Evolutionary conservation across 2,113 vertebrate species (phyloP), one percentile per base, ranked within the genome.

Genomic region (Phalacrocorax brasilianus): DNA sequence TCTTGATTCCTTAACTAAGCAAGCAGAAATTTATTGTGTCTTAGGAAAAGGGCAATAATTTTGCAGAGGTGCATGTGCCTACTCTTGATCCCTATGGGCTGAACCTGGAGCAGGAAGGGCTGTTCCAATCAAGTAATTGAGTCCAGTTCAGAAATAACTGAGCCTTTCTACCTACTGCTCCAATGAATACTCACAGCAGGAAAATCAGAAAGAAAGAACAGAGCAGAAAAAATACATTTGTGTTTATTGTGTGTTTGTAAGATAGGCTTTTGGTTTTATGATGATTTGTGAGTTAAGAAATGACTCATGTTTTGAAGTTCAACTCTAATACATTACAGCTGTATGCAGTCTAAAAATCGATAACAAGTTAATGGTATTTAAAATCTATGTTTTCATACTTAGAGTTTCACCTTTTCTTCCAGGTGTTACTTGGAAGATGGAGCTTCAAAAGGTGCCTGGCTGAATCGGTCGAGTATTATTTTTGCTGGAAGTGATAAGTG

Each of bases 391-490:
- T 96, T 75, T 45, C 53, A 3, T 58, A 30, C 77, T 91, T 18
- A 97, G 1, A 5, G 22, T 44, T 16, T 8, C 53, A n/a, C 33
- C 59, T 74, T 58, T 38, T 15, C 77, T 71, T 91, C 71, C 91
- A 99, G 99, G 98, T 99, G 99, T 97, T 99, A 99, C 98, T 97
- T 99, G 97, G 98, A 99, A 97, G 99, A 99, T 97, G 99, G 98
- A 91, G 98, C 99, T 95, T 99, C 99, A 55, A 99, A 99, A 97
- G 99, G 99, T 91, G 99, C 99, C 96, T 99, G 99, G 99, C 98
- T 99, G 97, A 99, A 99, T 95, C 99, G 99, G 68, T 99, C 99
- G 12, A 99, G 99, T 97, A 99, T 99, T 96, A 99, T 99, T 97
- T 99, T 99, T 59, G 99, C 99, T 50, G 99, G 99, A 85, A 98